Conservation (phyloP, 2,797 vertebrate species). For the Petrocephalus sullivani region DNA sequence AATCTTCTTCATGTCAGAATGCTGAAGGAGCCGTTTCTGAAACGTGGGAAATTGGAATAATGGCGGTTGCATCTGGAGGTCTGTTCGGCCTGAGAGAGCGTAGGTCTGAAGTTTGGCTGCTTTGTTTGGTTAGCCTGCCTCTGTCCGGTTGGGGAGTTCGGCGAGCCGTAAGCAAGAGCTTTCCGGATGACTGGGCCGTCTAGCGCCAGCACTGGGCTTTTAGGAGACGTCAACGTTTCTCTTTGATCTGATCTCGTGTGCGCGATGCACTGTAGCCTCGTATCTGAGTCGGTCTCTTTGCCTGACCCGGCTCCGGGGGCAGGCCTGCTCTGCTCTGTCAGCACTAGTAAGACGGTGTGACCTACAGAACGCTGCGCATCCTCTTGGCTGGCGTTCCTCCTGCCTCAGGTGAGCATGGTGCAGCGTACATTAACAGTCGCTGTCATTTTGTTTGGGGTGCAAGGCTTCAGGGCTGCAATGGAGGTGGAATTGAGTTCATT, state of each 20-base stretch:
- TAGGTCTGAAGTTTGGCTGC: neutral
- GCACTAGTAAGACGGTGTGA: no score
- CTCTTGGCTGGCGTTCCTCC: neutral
- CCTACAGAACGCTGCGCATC: neutral
- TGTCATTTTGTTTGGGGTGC: neutral
- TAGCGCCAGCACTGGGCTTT: neutral
- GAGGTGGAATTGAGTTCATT: neutral
- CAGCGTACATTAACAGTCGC: neutral
- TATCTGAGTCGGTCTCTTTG: neutral
- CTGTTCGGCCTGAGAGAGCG: neutral
- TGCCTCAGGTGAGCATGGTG: neutral
- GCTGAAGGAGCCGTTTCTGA: neutral
- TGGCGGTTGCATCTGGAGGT: neutral
- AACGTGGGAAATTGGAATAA: neutral
- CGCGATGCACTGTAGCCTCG: neutral
- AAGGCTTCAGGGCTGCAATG: neutral
- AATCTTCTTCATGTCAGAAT: neutral
- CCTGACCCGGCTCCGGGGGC: neutral
- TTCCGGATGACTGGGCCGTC: neutral
- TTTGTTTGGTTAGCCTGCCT: neutral
- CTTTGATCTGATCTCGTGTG: neutral
- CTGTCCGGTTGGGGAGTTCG: neutral
- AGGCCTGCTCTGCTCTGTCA: neutral
- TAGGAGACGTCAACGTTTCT: neutral
- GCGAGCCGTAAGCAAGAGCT: neutral